Evolutionary conservation across 2,113 vertebrate species (phyloP).

Genomic region (Pterocles gutturalis): DNA sequence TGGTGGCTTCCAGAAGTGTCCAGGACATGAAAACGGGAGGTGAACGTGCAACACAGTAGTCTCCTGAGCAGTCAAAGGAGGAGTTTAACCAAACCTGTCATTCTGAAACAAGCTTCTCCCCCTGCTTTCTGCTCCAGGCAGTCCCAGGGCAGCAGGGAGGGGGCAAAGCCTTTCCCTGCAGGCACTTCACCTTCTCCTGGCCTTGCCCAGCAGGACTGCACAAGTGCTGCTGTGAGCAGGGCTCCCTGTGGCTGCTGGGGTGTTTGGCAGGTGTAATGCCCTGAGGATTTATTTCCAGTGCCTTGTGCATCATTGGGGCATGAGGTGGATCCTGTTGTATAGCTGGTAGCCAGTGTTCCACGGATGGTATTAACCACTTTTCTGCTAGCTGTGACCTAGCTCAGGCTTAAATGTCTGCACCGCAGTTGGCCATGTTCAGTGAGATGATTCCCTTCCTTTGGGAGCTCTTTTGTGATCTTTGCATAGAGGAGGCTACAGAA

Average conservation of each 20-base stretch:
- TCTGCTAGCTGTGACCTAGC: background rate
- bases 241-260: background rate
- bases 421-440: background rate
- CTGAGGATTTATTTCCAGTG: background rate
- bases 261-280: background rate
- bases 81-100: background rate
- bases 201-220: background rate
- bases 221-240: background rate
- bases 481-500: background rate
- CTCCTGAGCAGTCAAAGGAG: background rate
- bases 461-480: background rate
- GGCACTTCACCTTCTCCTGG: background rate
- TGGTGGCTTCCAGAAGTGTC: background rate
- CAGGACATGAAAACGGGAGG: fast-evolving
- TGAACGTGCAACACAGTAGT: background rate
- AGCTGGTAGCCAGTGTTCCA: background rate
- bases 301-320: background rate
- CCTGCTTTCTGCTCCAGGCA: background rate
- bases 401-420: background rate
- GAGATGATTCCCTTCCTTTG: background rate
- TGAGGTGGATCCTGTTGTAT: background rate
- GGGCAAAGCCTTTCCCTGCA: background rate
- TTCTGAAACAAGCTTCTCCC: background rate
- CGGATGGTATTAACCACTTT: background rate
- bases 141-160: background rate